Base-by-base conservation (phyloP, 2,888 invertebrate genomes). In the Falcaria lacertinaria region DNA sequence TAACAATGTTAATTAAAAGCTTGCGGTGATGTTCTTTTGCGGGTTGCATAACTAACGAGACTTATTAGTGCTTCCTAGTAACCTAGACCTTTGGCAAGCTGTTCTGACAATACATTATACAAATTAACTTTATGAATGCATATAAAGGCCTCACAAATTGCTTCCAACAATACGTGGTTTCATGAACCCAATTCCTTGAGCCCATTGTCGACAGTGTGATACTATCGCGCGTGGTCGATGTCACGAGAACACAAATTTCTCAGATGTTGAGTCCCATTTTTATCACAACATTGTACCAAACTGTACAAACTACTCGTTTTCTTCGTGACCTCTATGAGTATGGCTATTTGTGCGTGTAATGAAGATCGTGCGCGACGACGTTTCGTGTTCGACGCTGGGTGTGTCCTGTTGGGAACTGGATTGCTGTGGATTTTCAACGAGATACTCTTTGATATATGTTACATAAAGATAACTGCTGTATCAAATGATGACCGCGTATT, bases 181-280 rank as follows among this genome's bases (percentile, higher is more conserved):
- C 56, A 56, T 64, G 70, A 64, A 54, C 69, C 70, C 66, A 74
- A 79, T 78, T 80, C 66, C 66, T 69, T 60, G 60, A 64, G 64
- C 60, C 65, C 69, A 74, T 76, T 75, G 74, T 68, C 56, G 67
- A 65, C 68, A 52, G 50, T 47, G 57, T 62, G 81, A 80, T 81
- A 69, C 51, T 78, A 84, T 85, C 79, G 61, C 60, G 63, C 65
- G 78, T 79, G 70, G 80, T 82, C 74, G 76, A 71, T 66, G 75
- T 74, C 73, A 75, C 74, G 74, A 76, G 76, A 70, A 65, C 64
- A 57, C 3, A 56, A 63, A 68, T 76, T 69, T 68, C 69, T 69
- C 57, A 57, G 59, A 66, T 64, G 66, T 64, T 69, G 62, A 74
- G 61, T 60, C 39, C 56, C 54, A 48, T 58, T 64, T 67, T 64